Conservation (phyloP, 2,113 vertebrate species). For the Actinemys pallida region DNA sequence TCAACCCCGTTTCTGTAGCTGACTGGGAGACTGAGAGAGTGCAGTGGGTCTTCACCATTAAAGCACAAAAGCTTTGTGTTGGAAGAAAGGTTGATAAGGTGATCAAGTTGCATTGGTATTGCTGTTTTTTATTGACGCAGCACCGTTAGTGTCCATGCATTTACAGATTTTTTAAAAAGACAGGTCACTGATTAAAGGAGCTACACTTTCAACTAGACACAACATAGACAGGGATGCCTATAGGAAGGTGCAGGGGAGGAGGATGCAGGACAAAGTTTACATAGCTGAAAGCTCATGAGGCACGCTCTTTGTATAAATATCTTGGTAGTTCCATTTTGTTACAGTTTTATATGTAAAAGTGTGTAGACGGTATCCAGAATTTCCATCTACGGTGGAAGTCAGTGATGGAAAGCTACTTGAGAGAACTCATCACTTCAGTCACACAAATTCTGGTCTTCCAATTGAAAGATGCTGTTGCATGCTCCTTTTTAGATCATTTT, state of each 20-base stretch:
- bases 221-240: neutral
- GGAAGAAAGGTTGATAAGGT: neutral
- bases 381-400: neutral
- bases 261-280: neutral
- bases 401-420: neutral
- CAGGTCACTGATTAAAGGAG: neutral
- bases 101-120: neutral
- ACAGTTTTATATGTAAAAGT: neutral
- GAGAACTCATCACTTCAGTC: neutral
- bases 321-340: neutral
- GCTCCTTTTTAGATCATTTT: neutral
- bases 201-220: neutral
- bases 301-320: neutral
- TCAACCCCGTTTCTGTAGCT: neutral
- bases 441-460: neutral
- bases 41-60: neutral
- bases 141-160: neutral
- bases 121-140: neutral
- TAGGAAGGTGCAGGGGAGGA: neutral
- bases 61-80: neutral
- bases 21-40: neutral
- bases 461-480: neutral
- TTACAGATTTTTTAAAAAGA: neutral
- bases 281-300: neutral
- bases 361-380: neutral